A percentile compares a stretch with the other conserved stretches of the same genome.
Evolutionary conservation across 1,140 invertebrate genomes (phyloP).

Genomic region (Alviniconcha marisindica): DNA sequence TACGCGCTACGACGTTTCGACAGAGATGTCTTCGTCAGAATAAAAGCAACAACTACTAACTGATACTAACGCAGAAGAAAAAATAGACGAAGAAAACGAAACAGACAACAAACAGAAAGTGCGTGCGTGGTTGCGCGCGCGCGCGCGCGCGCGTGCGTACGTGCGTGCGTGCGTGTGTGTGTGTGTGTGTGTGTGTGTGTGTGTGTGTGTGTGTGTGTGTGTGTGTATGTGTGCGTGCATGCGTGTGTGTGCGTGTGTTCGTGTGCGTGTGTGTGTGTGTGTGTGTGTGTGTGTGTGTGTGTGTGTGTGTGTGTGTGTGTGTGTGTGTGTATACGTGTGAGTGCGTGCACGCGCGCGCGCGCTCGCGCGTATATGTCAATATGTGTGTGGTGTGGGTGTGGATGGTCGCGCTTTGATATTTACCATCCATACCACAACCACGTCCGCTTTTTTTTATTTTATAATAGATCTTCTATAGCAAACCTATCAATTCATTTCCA

Average conservation of each 20-base stretch:
- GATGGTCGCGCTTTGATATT: too few relatives aligned
- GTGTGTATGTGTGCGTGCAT: slow-evolving; percentile 26
- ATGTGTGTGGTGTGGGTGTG: too few relatives aligned
- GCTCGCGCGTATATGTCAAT: too few relatives aligned
- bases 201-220: slow-evolving; percentile 11
- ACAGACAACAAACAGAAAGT: background rate
- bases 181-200: slow-evolving; percentile 4
- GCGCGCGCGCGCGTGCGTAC: background rate
- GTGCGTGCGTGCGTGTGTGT: slow-evolving; percentile 23
- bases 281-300: background rate
- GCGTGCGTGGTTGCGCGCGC: background rate
- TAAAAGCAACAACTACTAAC: background rate
- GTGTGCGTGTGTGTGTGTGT: background rate
- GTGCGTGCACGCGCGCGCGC: too few relatives aligned
- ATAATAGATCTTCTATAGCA: too few relatives aligned
- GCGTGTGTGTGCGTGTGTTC: background rate
- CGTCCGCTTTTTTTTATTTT: too few relatives aligned
- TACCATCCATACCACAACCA: too few relatives aligned
- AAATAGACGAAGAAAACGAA: background rate
- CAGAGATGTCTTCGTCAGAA: background rate
- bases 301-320: too few relatives aligned
- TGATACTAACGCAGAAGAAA: background rate
- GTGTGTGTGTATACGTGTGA: too few relatives aligned
- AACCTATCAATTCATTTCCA: too few relatives aligned
- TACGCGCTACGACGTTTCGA: too few relatives aligned